A percentile compares a stretch with the other conserved stretches of the same genome.
These are phyloP conservation scores for Diorhabda carinulata DNA, from an alignment of 1,140 invertebrate species.

Conservation along the genomic window DNA sequence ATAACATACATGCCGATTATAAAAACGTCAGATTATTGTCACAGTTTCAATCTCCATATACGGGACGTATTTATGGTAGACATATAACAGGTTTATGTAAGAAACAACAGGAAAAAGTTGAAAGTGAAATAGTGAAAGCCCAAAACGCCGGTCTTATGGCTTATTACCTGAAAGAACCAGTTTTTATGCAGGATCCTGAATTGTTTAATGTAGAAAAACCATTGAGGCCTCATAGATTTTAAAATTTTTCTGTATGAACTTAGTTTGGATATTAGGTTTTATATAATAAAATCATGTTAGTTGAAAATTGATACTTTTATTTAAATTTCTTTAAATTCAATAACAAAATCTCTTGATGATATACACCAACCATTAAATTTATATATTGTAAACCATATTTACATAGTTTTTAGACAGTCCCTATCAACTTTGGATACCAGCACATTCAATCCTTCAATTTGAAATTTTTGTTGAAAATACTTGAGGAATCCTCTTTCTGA, in stretches of 20 bases:
- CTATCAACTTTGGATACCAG: conserved; percentile 68
- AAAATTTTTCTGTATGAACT: conserved; percentile 33
- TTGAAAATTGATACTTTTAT: background rate
- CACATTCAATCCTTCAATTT: conserved; percentile 55
- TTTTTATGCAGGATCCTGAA: conserved; percentile 77
- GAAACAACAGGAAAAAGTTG: conserved; percentile 66
- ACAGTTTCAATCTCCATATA: conserved; percentile 93
- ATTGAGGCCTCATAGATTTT: conserved; percentile 73
- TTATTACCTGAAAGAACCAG: conserved; percentile 68
- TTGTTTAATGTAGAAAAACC: conserved; percentile 82
- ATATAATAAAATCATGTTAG: too few species aligned
- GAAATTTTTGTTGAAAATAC: conserved; percentile 54
- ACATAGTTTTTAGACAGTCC: conserved; percentile 29
- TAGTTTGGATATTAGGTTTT: too few species aligned
- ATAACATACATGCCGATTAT: conserved; percentile 80
- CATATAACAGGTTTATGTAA: conserved; percentile 89
- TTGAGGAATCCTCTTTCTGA: conserved; percentile 86
- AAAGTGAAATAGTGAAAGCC: conserved; percentile 68
- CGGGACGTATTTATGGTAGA: conserved; percentile 83
- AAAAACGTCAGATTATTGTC: conserved; percentile 89
- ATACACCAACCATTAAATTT: too few species aligned
- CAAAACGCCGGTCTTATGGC: conserved; percentile 74
- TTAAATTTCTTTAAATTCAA: background rate
- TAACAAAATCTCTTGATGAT: too few species aligned
- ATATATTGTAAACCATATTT: background rate